Evolutionary conservation across 2,113 vertebrate species (phyloP), one percentile per base, ranked within the genome.

Genomic region (Gymnobelideus leadbeateri): DNA sequence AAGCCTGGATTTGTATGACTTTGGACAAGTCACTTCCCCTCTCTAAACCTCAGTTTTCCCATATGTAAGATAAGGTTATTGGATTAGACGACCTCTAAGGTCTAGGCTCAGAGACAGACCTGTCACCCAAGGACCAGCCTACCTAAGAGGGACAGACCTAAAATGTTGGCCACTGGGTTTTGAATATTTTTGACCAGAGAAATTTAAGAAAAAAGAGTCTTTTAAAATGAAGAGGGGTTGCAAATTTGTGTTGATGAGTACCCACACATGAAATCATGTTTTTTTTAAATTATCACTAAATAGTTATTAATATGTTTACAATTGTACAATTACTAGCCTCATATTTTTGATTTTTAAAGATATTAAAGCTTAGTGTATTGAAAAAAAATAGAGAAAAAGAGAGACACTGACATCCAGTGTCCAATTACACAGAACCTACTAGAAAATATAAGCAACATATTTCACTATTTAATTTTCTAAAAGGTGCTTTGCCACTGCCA

Each of bases 381-480:
- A 43, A 84, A 77, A 77, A 61, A n/a, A 77, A n/a, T n/a, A n/a
- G 10, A 61, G 57, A 31, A 61, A 61, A 68, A 68, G 57, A 61
- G 26, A 61, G 3, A 43, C n/a, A 84, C n/a, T 43, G n/a, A 43
- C 68, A 84, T 84, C n/a, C 16, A 84, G 6, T 43, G n/a, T 43
- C 68, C 61, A n/a, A n/a, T 37, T 77, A 77, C 1, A n/a, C 5
- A n/a, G 37, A 43, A 23, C 6, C 68, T 84, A 21, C 68, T 43
- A 16, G 57, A 92, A 95, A 91, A 43, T 8, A 7, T 19, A 31
- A 23, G 19, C 49, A 53, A 1, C 25, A 47, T 92, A 26, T 91
- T 93, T 47, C 91, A 37, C 28, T 89, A 77, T 92, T 94, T 89
- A 68, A n/a, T 68, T 68, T 68, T 68, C n/a, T 92, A 57, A 91